Evolutionary conservation across 2,888 invertebrate species (phyloP).

Genomic region (Tortricodes alternella): DNA sequence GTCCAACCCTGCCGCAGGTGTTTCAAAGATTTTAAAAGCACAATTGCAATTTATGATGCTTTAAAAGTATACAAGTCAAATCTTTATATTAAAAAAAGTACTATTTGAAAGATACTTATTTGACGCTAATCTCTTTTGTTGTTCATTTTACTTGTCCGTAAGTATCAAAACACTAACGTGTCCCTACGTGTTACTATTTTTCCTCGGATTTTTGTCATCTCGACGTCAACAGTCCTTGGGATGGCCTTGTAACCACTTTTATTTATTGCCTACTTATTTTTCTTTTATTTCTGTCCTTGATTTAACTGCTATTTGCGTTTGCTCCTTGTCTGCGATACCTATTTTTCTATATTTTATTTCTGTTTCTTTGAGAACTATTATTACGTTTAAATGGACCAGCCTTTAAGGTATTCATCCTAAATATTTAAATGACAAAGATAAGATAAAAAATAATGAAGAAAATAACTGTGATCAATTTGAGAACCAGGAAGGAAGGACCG

Average conservation of each 20-base stretch:
- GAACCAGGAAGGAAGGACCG: background rate
- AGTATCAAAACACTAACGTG: background rate
- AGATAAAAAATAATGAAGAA: too few species aligned
- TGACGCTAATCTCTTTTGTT: background rate
- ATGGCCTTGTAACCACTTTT: conserved; percentile 36
- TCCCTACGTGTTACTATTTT: background rate
- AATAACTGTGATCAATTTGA: too few species aligned
- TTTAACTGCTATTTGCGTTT: background rate
- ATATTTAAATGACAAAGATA: too few species aligned
- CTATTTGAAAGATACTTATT: too few species aligned
- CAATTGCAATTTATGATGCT: too few species aligned
- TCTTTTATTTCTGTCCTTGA: conserved; percentile 32
- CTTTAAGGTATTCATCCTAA: too few species aligned
- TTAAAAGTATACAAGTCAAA: too few species aligned
- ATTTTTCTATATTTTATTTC: background rate
- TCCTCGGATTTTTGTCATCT: conserved; percentile 4
- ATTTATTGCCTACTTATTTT: conserved; percentile 37
- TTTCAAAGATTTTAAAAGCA: too few species aligned
- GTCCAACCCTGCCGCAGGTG: too few species aligned
- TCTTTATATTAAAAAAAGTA: too few species aligned
- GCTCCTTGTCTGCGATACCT: background rate
- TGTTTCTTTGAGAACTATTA: too few species aligned
- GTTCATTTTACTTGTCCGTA: background rate
- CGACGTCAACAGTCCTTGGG: conserved; percentile 43
- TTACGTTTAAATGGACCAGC: too few species aligned